Evolutionary conservation across 2,113 vertebrate genomes (phyloP), one percentile per base, ranked within the genome.

Genomic region (Tychaedon coryphoeus): DNA sequence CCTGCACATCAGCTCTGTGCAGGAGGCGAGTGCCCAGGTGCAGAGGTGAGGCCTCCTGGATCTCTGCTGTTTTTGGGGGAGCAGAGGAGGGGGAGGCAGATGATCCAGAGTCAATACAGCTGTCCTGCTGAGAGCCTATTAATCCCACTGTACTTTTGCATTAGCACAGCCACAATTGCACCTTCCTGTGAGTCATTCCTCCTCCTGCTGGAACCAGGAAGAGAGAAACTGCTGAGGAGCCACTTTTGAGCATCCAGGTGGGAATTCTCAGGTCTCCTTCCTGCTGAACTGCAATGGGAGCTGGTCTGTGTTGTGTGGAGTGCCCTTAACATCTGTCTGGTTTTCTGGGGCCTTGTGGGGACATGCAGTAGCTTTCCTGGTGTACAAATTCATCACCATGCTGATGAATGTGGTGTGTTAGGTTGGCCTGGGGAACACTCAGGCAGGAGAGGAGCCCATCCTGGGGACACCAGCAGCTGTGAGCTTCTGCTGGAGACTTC

Each of bases 231-330:
- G n/a, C 61, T 78, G 76, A 40, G 43, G 38, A 88, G 38, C 11
- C 2, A 2, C 66, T 83, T 79, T 0, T 0, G 22, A 40, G 53
- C 1, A 1, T 12, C 53, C 3, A 2, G 20, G 57, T 38, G 48
- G 70, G 66, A 45, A 73, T 62, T 56, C 17, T 74, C 5, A 10
- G 26, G 42, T 61, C 38, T 71, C 8, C 47, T 67, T 78, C 28
- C 36, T 14, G 14, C 40, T 75, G 56, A 29, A 22, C 71, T 75
- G 36, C 42, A 4, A 0, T 2, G 16, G 45, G 36, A 84, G 19
- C 42, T 54, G 69, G 17, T 8, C 0, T 11, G 33, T 19, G 14
- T 22, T 40, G 20, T 34, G 34, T 38, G 22, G 33, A 67, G 74
- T 33, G 64, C 31, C 31, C 24, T 45, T 12, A 28, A 6, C 36